Conservation (phyloP, 30 jellyfish, hydroid and myxozoan species). For the Calvadosia cruxmelitensis region DNA sequence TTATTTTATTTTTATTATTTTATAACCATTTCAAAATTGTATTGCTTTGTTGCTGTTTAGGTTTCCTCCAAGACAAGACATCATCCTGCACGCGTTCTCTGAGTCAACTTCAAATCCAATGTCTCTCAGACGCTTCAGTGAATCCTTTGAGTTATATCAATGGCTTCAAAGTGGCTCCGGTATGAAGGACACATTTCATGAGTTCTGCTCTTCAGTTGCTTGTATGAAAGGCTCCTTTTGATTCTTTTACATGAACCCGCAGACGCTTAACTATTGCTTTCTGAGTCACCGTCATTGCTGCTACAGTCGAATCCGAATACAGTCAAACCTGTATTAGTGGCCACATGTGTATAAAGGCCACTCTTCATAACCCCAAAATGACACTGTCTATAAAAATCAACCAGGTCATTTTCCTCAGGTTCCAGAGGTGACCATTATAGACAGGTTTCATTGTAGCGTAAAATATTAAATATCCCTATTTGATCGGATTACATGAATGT, state of each 20-base stretch:
- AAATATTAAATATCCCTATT: too few species aligned
- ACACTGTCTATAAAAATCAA: too few species aligned
- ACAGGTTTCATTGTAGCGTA: too few species aligned
- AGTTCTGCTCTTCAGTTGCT: background rate
- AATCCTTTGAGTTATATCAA: constrained; percentile 37
- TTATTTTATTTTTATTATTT: too few species aligned
- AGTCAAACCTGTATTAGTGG: constrained; percentile 1
- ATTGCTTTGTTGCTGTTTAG: constrained; percentile 21
- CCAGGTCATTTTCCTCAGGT: too few species aligned
- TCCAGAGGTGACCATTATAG: too few species aligned
- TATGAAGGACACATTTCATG: constrained; percentile 11
- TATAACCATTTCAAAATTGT: too few species aligned
- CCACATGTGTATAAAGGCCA: too few species aligned
- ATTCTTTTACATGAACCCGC: background rate
- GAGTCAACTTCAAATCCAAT: constrained; percentile 53
- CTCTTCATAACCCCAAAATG: too few species aligned
- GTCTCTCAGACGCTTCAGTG: constrained; percentile 39
- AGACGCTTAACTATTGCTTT: background rate
- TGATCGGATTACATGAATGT: too few species aligned
- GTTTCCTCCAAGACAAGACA: constrained; percentile 51
- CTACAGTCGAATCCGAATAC: too few species aligned
- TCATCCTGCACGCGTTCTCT: constrained; percentile 49
- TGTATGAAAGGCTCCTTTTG: background rate
- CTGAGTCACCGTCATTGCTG: background rate
- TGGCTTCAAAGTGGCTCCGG: constrained; percentile 84